Evolutionary conservation across 2,113 vertebrate genomes (phyloP).

Genomic region (Sceloporus tristichus): DNA sequence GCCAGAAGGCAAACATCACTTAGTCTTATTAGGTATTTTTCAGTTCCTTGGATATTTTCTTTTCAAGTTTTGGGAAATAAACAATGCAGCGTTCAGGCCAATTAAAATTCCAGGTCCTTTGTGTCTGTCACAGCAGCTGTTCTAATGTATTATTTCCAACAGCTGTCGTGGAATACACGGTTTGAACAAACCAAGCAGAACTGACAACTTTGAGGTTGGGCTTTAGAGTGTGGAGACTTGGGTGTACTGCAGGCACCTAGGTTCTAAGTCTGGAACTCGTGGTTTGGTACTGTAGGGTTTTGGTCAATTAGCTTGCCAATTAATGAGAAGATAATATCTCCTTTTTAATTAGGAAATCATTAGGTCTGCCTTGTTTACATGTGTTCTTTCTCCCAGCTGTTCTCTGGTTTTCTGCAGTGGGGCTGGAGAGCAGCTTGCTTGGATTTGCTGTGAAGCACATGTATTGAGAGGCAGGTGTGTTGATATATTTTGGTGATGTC

Average conservation of each 20-base stretch:
- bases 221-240: conserved; percentile 51
- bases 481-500: conserved; percentile 2
- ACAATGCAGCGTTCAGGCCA: conserved; percentile 69
- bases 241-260: conserved; percentile 41
- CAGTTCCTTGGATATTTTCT: conserved; percentile 53
- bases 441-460: conserved; percentile 28
- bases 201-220: conserved; percentile 65
- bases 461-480: conserved; percentile 24
- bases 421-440: conserved; percentile 37
- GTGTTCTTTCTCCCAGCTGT: conserved; percentile 63
- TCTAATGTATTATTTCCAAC: conserved; percentile 79
- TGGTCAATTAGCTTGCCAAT: conserved; percentile 68
- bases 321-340: conserved; percentile 68
- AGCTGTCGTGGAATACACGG: conserved; percentile 73
- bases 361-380: conserved; percentile 67
- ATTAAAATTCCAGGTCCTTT: conserved; percentile 75
- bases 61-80: conserved; percentile 59
- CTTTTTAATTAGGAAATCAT: conserved; percentile 64
- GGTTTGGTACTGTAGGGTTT: conserved; percentile 53
- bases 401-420: conserved; percentile 49
- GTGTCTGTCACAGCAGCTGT: conserved; percentile 79
- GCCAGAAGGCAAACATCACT: conserved; percentile 45
- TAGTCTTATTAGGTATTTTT: conserved; percentile 49
- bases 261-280: conserved; percentile 38
- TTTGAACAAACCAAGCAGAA: conserved; percentile 79